Evolutionary conservation across 2,888 invertebrate species (phyloP).

Genomic region (Dryadula phaetusa): DNA sequence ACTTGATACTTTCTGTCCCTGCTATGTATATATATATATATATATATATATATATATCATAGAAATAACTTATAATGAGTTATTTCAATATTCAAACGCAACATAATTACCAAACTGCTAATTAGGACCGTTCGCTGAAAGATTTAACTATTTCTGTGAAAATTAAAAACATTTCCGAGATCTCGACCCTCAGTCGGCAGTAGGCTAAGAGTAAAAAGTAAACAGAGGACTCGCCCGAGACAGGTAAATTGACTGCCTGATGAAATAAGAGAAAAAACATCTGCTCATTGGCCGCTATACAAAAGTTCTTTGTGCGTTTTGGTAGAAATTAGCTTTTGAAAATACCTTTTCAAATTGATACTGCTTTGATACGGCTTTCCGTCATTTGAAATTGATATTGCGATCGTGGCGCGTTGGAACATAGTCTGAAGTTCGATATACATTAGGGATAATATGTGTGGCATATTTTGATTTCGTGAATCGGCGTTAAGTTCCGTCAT

Average conservation of each 20-base stretch:
- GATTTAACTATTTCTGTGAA: slow-evolving; percentile 28
- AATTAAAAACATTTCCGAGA: slow-evolving; percentile 37
- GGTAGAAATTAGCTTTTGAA: background rate
- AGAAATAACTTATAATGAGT: slow-evolving; percentile 3
- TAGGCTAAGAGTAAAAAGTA: slow-evolving; percentile 32
- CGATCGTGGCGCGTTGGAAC: background rate
- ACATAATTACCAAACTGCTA: slow-evolving; percentile 23
- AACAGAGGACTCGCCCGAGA: slow-evolving; percentile 25
- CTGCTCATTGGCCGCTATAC: slow-evolving; percentile 19
- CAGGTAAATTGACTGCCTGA: slow-evolving; percentile 29
- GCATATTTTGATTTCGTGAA: no score
- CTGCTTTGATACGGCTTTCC: background rate
- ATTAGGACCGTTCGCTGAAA: slow-evolving; percentile 33
- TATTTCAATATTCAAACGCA: slow-evolving; percentile 1
- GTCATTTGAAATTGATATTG: background rate
- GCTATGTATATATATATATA: no score
- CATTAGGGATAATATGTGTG: no score
- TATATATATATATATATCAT: no score
- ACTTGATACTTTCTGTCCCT: no score
- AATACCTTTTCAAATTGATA: slow-evolving; percentile 3
- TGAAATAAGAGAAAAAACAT: slow-evolving; percentile 23
- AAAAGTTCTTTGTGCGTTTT: slow-evolving; percentile 22
- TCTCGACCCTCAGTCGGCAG: slow-evolving; percentile 20
- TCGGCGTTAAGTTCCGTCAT: no score
- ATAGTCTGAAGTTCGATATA: no score